Evolutionary conservation across 2,797 vertebrate species (phyloP).

Genomic region (Rhinella marina): DNA sequence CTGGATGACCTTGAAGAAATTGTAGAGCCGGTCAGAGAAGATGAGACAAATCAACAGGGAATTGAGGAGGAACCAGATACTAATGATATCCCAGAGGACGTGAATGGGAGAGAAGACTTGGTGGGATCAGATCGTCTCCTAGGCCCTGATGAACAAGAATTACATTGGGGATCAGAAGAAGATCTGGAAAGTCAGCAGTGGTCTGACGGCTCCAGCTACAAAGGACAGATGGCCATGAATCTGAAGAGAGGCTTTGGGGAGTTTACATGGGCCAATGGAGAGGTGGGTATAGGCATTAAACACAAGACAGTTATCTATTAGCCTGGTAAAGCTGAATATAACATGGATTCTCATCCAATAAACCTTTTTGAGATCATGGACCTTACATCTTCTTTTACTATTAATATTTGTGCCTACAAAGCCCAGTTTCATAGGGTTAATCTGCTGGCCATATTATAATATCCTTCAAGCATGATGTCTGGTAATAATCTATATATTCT

Average conservation of each 20-base stretch:
- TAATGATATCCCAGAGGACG: background rate
- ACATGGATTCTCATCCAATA: too few species aligned
- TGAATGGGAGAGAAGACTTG: background rate
- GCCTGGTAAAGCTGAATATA: background rate
- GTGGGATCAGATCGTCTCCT: background rate
- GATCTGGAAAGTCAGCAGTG: conserved; percentile 66
- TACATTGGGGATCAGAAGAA: background rate
- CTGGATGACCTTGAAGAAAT: background rate
- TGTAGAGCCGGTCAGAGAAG: background rate
- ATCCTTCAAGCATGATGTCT: too few species aligned
- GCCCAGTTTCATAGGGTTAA: too few species aligned
- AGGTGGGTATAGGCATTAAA: conserved; percentile 68
- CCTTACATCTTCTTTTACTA: too few species aligned
- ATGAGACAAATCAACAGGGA: background rate
- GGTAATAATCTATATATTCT: background rate
- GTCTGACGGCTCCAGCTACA: conserved; percentile 80
- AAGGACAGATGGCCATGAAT: conserved; percentile 75
- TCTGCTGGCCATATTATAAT: background rate
- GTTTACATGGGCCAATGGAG: conserved; percentile 77
- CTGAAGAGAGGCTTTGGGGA: conserved; percentile 79
- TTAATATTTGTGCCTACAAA: too few species aligned
- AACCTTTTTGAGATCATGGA: too few species aligned
- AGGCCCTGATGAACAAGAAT: background rate
- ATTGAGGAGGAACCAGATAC: background rate
- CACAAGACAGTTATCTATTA: background rate